These are phyloP conservation scores for Amphimallon solstitiale DNA, from an alignment of 2,888 invertebrate species.

Conservation along the genomic window DNA sequence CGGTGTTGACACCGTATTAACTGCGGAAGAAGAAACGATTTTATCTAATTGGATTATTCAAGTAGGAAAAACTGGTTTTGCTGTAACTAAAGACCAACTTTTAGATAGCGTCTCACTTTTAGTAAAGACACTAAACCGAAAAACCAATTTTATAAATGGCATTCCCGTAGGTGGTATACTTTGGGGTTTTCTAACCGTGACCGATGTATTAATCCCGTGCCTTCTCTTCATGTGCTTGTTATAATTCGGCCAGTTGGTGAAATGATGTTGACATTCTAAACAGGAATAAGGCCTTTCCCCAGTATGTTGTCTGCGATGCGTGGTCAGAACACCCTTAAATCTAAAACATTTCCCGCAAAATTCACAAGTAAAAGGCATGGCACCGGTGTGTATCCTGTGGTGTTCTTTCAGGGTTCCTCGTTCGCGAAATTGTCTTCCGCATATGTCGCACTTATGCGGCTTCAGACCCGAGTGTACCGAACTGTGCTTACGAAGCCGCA, in stretches of 20 bases:
- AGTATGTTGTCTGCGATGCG: slow-evolving; percentile 79
- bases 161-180: slow-evolving; percentile 63
- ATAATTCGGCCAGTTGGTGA: slow-evolving; percentile 85
- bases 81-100: too few species aligned
- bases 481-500: slow-evolving; percentile 68
- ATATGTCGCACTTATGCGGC: slow-evolving; percentile 71
- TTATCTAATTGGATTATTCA: too few species aligned
- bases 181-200: slow-evolving; percentile 61
- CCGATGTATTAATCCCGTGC: slow-evolving; percentile 68
- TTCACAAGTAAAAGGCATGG: slow-evolving; percentile 80
- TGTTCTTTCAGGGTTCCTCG: slow-evolving; percentile 79
- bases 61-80: too few species aligned
- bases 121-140: too few species aligned
- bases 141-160: too few species aligned
- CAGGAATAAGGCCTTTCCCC: slow-evolving; percentile 80
- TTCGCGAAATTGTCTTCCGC: slow-evolving; percentile 72
- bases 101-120: too few species aligned
- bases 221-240: slow-evolving; percentile 84
- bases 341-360: slow-evolving; percentile 80
- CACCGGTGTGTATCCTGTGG: slow-evolving; percentile 80
- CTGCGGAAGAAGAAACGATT: too few species aligned
- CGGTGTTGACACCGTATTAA: too few species aligned
- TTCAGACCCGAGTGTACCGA: slow-evolving; percentile 70
- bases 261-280: slow-evolving; percentile 76
- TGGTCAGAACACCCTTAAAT: slow-evolving; percentile 79